Conservation (phyloP, 2,797 vertebrate genomes). For the Sebastes dallii region DNA sequence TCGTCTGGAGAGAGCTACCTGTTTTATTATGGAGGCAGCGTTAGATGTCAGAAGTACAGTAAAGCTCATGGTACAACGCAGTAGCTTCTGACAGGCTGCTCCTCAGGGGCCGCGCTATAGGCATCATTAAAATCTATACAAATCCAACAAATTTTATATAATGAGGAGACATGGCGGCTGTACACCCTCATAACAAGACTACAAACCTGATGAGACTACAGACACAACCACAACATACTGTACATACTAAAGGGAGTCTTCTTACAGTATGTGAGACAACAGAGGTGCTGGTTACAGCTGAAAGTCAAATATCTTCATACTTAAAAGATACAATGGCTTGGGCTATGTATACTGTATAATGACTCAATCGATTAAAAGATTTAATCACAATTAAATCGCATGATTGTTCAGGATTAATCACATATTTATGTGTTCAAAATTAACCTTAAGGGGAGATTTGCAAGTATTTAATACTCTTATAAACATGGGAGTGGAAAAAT, state of each 20-base stretch:
- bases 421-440: too few species aligned
- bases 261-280: background rate
- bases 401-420: too few species aligned
- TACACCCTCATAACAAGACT: background rate
- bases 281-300: background rate
- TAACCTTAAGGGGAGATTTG: too few species aligned
- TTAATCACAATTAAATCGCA: too few species aligned
- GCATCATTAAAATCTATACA: constrained; percentile 32
- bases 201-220: background rate
- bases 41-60: constrained; percentile 34
- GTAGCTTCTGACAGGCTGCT: constrained; percentile 22
- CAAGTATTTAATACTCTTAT: too few species aligned
- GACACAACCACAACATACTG: background rate
- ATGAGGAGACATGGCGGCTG: constrained; percentile 1
- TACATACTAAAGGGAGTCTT: background rate
- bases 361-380: too few species aligned
- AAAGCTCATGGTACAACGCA: constrained; percentile 15
- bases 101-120: constrained; percentile 44
- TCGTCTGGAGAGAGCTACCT: constrained; percentile 8
- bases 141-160: constrained; percentile 30
- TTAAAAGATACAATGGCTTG: background rate
- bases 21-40: constrained; percentile 27
- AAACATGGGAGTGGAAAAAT: too few species aligned
- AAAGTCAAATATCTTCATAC: background rate
- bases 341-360: too few species aligned